phyloP scores from a whole-genome alignment of 2,113 vertebrate genomes.

The Formicarius rufipectus region DNA sequence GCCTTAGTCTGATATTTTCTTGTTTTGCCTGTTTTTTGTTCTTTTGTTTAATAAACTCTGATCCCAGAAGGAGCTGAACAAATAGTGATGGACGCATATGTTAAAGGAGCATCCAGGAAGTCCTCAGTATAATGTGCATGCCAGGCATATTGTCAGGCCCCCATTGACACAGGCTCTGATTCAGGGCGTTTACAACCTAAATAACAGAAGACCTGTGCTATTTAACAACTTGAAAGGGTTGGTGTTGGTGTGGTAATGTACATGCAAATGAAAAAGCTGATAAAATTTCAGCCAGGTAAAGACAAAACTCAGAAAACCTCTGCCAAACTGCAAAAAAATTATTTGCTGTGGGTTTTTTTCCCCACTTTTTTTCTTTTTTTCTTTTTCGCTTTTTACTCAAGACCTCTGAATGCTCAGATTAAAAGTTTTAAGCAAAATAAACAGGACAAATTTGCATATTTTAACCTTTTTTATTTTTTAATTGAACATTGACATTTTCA shows the following conservation, averaged over 20 bases:
- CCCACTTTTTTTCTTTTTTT: accelerated
- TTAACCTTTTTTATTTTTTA: not conserved
- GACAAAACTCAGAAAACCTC: not conserved
- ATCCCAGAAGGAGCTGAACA: not conserved
- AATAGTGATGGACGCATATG: not conserved
- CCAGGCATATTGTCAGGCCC: not conserved
- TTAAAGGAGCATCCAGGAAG: slow-evolving; percentile 5
- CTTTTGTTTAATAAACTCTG: not conserved
- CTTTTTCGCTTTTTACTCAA: not conserved
- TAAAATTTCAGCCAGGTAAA: not conserved
- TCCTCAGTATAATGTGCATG: not conserved
- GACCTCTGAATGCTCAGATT: not conserved
- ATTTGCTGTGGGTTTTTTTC: not conserved
- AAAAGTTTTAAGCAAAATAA: not conserved
- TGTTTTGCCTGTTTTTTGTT: not conserved
- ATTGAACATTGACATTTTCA: not conserved
- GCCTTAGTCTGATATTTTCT: not conserved
- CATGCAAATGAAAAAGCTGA: not conserved
- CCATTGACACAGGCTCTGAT: not conserved
- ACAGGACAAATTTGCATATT: not conserved
- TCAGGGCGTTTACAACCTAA: not conserved
- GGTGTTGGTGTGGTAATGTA: not conserved
- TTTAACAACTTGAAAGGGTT: not conserved
- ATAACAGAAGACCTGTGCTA: not conserved
- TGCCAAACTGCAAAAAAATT: not conserved